These are phyloP conservation scores for Drosophila maculinotata DNA, from an alignment of 2,888 invertebrate genomes.

Conservation along the genomic window DNA sequence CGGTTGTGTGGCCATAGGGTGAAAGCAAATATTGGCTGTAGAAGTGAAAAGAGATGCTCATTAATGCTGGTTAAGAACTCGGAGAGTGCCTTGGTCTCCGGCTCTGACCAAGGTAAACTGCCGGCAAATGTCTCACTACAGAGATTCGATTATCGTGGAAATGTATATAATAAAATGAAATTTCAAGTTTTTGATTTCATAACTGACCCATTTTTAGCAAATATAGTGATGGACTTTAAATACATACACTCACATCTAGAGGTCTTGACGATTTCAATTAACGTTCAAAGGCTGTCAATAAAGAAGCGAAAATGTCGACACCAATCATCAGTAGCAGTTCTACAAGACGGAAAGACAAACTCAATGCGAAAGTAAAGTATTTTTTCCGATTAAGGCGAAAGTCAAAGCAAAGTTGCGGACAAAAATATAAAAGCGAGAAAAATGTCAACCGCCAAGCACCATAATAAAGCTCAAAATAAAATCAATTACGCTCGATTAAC, in stretches of 20 bases:
- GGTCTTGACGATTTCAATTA: background rate
- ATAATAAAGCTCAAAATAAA: constrained; percentile 83
- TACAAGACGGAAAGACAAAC: background rate
- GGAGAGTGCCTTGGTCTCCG: constrained; percentile 86
- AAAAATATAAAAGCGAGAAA: constrained; percentile 60
- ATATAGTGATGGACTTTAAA: background rate
- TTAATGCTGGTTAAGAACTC: constrained; percentile 85
- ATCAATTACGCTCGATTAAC: constrained; percentile 84
- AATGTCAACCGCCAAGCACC: constrained; percentile 73
- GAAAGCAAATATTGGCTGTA: constrained; percentile 88
- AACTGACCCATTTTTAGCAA: too few relatives aligned
- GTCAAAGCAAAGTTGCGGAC: constrained; percentile 17
- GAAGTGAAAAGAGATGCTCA: constrained; percentile 87
- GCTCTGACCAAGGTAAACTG: constrained; percentile 86
- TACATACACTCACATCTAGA: too few relatives aligned
- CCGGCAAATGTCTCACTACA: constrained; percentile 86
- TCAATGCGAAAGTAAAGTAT: constrained; percentile 15
- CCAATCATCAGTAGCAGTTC: constrained; percentile 2
- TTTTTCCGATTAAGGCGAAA: constrained; percentile 1
- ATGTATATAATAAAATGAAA: too few relatives aligned
- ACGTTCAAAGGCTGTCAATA: background rate
- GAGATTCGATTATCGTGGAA: too few relatives aligned
- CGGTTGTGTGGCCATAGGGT: constrained; percentile 87
- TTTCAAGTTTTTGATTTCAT: too few relatives aligned
- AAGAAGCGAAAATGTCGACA: background rate